Conservation (phyloP, 2,888 invertebrate genomes). For the Tenthredo amoena region DNA sequence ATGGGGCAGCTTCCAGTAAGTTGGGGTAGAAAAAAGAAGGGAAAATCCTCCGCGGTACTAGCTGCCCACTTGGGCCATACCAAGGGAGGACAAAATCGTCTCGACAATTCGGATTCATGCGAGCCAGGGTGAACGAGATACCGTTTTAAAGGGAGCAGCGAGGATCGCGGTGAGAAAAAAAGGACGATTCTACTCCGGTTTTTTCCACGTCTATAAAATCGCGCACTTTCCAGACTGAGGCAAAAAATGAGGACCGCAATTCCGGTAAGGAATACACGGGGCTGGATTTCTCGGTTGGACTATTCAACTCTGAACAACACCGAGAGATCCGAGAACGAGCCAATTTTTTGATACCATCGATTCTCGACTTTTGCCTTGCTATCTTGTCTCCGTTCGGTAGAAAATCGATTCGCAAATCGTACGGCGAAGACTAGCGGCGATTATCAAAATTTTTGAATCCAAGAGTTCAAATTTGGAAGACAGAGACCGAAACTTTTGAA, state of each 20-base stretch:
- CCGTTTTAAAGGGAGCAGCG: conserved; percentile 12
- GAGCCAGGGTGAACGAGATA: conserved; percentile 25
- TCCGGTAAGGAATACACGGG: neutral
- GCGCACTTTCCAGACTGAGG: neutral
- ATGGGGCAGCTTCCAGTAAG: neutral
- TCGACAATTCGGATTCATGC: conserved; percentile 34
- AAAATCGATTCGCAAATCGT: no score
- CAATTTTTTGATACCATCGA: conserved; percentile 44
- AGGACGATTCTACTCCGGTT: neutral
- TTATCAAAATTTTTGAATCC: no score
- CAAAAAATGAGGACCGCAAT: neutral
- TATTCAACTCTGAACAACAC: neutral
- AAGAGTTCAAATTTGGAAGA: no score
- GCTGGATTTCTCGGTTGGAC: neutral
- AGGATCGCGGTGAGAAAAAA: neutral
- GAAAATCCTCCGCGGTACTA: neutral
- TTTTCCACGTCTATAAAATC: neutral
- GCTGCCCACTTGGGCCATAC: conserved; percentile 29
- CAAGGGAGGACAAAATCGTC: neutral
- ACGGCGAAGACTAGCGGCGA: no score
- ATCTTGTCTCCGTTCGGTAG: no score
- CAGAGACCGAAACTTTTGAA: no score
- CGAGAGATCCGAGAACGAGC: neutral
- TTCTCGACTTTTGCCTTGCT: neutral
- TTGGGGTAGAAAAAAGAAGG: neutral